phyloP scores from a whole-genome alignment of 2,888 invertebrate genomes.

The Dynastes maya region DNA sequence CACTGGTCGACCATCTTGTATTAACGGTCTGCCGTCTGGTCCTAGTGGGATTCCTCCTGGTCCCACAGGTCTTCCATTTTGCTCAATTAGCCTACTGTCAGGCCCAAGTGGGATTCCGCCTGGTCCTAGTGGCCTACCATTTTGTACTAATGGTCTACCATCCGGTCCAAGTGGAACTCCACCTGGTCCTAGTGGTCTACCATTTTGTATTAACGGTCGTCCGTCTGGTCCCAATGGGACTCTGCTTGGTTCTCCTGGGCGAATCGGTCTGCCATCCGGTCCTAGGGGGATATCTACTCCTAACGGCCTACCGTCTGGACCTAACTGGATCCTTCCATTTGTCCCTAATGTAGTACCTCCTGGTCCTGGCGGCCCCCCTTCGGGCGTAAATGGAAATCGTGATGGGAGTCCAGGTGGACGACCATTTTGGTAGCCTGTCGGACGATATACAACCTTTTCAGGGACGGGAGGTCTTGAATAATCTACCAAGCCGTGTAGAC shows the following conservation, averaged over 20 bases:
- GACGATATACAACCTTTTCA: constrained; percentile 40
- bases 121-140: constrained; percentile 3
- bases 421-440: constrained; percentile 19
- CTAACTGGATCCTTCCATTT: constrained; percentile 3
- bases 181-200: constrained; percentile 18
- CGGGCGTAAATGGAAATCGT: constrained; percentile 11
- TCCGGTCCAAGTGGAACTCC: constrained; percentile 17
- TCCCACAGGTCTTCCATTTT: constrained; percentile 39
- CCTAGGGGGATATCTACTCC: background rate
- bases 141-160: constrained; percentile 10
- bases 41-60: constrained; percentile 27
- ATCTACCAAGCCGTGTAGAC: constrained; percentile 43
- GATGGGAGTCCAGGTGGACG: constrained; percentile 25
- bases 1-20: no score
- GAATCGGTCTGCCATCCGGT: constrained; percentile 47
- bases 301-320: no score
- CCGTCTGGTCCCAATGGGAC: background rate
- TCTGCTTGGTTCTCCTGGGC: constrained; percentile 8
- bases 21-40: no score
- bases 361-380: constrained; percentile 15
- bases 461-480: constrained; percentile 34
- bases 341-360: constrained; percentile 30
- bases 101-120: constrained; percentile 40
- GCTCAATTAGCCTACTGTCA: constrained; percentile 22
- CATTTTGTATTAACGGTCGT: constrained; percentile 1